Evolutionary conservation across 2,113 vertebrate genomes (phyloP).

Genomic region (Cromileptes altivelis): DNA sequence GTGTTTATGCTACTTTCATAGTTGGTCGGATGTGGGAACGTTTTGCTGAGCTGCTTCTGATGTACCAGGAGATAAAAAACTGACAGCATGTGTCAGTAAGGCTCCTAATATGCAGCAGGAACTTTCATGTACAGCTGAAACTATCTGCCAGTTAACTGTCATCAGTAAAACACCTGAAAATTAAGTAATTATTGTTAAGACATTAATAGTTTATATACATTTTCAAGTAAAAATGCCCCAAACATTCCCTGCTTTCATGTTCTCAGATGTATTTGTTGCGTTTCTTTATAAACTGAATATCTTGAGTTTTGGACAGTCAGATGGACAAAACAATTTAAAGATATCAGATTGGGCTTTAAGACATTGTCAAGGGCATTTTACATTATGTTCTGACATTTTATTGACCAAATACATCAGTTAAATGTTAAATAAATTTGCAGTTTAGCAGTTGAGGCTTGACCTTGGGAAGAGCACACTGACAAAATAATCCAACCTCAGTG

Average conservation of each 20-base stretch:
- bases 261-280: not conserved
- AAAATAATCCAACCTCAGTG: not conserved
- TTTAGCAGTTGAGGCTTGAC: too few relatives aligned
- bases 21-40: not conserved
- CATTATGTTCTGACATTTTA: not conserved
- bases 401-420: not conserved
- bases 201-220: not conserved
- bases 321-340: not conserved
- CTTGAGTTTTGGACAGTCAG: not conserved
- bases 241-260: not conserved
- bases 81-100: not conserved
- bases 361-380: not conserved
- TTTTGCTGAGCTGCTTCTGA: not conserved
- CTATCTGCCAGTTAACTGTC: not conserved
- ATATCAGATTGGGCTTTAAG: not conserved
- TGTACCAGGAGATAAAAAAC: not conserved
- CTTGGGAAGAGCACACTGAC: not conserved
- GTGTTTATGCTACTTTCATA: not conserved
- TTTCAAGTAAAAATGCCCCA: not conserved
- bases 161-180: not conserved
- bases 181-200: not conserved
- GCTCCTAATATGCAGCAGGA: not conserved
- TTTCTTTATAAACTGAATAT: not conserved
- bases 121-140: not conserved
- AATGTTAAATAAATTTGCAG: not conserved